Evolutionary conservation across 2,797 vertebrate genomes (phyloP).

Genomic region (Phylloscopus collybita): DNA sequence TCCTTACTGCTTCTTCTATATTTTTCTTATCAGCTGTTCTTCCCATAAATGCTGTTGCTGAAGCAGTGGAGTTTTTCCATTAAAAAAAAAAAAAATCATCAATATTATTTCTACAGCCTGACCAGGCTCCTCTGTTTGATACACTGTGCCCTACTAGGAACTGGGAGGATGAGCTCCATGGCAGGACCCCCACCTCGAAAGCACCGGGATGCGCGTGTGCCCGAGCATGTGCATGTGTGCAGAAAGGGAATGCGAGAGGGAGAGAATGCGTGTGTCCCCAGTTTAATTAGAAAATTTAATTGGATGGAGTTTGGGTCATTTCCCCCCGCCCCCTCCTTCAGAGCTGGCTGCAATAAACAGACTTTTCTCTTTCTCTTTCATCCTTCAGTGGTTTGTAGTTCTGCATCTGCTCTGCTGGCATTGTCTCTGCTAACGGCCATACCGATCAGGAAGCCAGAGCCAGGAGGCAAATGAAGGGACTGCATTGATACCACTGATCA

Average conservation of each 20-base stretch:
- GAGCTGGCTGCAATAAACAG: conserved; percentile 68
- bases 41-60: not conserved
- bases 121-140: not conserved
- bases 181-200: not conserved
- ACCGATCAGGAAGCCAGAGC: conserved; percentile 55
- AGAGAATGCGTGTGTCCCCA: conserved; percentile 27
- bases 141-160: not conserved
- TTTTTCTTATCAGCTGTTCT: not conserved
- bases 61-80: not conserved
- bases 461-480: conserved; percentile 62
- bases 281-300: conserved; percentile 72
- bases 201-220: not conserved
- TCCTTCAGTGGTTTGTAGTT: conserved; percentile 64
- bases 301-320: conserved; percentile 56
- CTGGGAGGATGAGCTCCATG: not conserved
- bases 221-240: not conserved
- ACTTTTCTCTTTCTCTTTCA: conserved; percentile 62
- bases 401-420: conserved; percentile 74
- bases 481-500: conserved; percentile 38
- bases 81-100: not conserved
- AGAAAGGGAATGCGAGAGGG: not conserved
- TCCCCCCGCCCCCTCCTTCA: not conserved
- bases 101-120: not conserved
- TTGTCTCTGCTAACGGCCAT: conserved; percentile 64
- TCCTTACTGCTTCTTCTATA: not conserved